Evolutionary conservation across 2,113 vertebrate genomes (phyloP), one percentile per base, ranked within the genome.

Genomic region (Trogon melanurus): DNA sequence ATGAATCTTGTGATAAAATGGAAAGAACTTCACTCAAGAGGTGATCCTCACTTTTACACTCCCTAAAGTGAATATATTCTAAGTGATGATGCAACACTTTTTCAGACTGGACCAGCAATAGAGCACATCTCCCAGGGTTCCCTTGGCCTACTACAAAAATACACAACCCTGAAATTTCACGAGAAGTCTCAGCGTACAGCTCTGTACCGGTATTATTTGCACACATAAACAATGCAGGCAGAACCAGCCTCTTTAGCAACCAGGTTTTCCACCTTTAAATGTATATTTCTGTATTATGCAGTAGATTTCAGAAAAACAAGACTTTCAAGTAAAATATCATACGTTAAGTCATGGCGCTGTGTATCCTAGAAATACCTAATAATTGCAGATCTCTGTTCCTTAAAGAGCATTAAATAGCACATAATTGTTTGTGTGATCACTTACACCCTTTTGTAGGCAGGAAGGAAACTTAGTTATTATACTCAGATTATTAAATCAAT

Each of bases 341-440:
- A 30, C 3, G 5, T 60, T 84, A 81, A 93, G 60, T 56, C 25
- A 2, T 5, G 73, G 79, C 30, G 2, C 34, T 61, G 69, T 94
- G n/a, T 88, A 85, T 80, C 76, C 84, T 84, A 62, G 75, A 65
- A 84, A 78, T 26, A 86, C 51, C 34, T 78, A 69, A 36, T 91
- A 94, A 91, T 53, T 92, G 65, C 62, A 94, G 58, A 85, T 88
- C 57, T 93, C 62, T 85, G 71, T 45, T 72, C 88, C 72, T 70
- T 91, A 9, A 88, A 93, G 62, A 91, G 54, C 90, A 88, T 50
- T 89, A 90, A 96, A 91, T 88, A 82, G 85, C 82, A 93, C 72
- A 80, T 93, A 95, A 96, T 95, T 95, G 88, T 96, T 95, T 94
- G 87, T 96, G 70, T 95, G 89, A 96, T 94, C 89, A 89, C 38